Evolutionary conservation across 2,888 invertebrate genomes (phyloP), one percentile per base, ranked within the genome.

Genomic region (Ornithoptera alexandrae): DNA sequence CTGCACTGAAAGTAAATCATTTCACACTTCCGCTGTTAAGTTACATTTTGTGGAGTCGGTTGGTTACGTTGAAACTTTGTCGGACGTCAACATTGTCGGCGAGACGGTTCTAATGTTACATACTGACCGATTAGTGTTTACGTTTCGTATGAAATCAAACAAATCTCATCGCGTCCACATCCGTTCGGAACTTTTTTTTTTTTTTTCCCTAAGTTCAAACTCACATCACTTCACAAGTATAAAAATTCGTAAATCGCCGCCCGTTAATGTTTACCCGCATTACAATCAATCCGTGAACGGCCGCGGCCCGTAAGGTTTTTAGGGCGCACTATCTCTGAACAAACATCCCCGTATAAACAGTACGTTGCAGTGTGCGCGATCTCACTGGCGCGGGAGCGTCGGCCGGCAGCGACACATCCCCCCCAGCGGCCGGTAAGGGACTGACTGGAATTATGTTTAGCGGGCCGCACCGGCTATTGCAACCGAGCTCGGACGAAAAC

Each of bases 381-480:
- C 85, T 92, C 86, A 84, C 79, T 81, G 74, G 81, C 86, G 87
- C 88, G 86, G 81, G 81, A 81, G 80, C 73, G 76, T 72, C 79
- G 81, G 75, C 81, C 84, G 83, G 77, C 85, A 82, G 78, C 87
- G 80, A 86, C 72, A 77, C 84, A 79, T 80, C 85, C 86, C 85
- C 88, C 83, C 76, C 83, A 80, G 79, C 85, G 84, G 83, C 80
- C 85, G 85, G 84, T 81, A 84, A 89, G 82, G 86, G 90, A 92
- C 92, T 92, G 92, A 79, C 86, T 87, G 83, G 77, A 89, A 86
- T 89, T 88, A 84, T 90, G 92, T 88, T 88, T 93, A 81, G 82
- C 84, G 79, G 89, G 90, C 77, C 92, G 93, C 88, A 93, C 93
- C 87, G 93, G 89, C 90, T 89, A 90, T 87, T 91, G 91, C 91